A percentile compares a stretch with the other conserved stretches of the same genome.
These are phyloP conservation scores for Coleophora flavipennella DNA, from an alignment of 2,888 invertebrate species.

Conservation along the genomic window DNA sequence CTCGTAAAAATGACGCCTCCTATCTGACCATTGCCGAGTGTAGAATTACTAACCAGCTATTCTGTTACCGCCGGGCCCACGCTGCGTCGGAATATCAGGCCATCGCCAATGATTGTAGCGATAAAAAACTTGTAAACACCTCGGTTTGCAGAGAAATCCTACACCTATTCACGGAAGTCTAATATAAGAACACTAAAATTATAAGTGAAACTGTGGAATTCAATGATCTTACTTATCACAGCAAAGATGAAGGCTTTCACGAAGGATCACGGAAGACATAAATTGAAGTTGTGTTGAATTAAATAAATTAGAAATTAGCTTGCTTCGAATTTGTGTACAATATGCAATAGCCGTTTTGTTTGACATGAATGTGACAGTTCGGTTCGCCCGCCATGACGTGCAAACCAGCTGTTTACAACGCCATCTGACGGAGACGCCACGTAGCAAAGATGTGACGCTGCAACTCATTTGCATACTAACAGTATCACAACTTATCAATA, in stretches of 20 bases:
- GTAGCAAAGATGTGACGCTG: slow-evolving; percentile 13
- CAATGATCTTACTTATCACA: slow-evolving; percentile 36
- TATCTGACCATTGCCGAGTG: slow-evolving; percentile 24
- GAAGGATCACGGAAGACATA: slow-evolving; percentile 31
- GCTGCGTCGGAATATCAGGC: slow-evolving; percentile 23
- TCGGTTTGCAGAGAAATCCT: slow-evolving; percentile 35
- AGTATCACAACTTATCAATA: slow-evolving; percentile 25
- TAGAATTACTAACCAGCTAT: slow-evolving; percentile 27
- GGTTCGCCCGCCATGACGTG: slow-evolving; percentile 23
- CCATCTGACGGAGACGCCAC: slow-evolving; percentile 39
- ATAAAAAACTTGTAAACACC: no score
- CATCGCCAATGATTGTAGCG: slow-evolving; percentile 14
- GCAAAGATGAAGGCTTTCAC: slow-evolving; percentile 28
- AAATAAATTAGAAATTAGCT: slow-evolving; percentile 70
- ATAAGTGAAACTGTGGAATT: slow-evolving; percentile 46
- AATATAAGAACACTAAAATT: slow-evolving; percentile 35
- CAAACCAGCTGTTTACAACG: slow-evolving; percentile 26
- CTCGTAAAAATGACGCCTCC: slow-evolving; percentile 36
- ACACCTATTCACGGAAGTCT: slow-evolving; percentile 46
- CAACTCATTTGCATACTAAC: slow-evolving; percentile 38
- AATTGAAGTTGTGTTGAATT: slow-evolving; percentile 51
- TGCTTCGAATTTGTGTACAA: slow-evolving; percentile 62
- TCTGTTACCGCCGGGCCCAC: slow-evolving; percentile 24
- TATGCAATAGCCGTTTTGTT: slow-evolving; percentile 20
- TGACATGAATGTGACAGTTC: slow-evolving; percentile 33